These are phyloP conservation scores for Netelia fuscicornis DNA, from an alignment of 2,888 invertebrate genomes.

Conservation along the genomic window DNA sequence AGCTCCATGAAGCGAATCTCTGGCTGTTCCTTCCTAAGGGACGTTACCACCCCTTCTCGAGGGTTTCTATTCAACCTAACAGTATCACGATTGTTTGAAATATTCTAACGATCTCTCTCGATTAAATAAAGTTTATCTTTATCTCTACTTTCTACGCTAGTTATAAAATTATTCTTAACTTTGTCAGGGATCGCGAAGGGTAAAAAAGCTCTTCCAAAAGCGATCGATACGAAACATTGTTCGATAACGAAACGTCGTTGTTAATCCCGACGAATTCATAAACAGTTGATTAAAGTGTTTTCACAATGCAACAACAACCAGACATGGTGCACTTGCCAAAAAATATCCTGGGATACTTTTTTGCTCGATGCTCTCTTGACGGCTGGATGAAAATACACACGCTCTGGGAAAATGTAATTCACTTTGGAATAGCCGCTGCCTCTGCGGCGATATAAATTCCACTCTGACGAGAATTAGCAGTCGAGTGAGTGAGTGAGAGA, in stretches of 20 bases:
- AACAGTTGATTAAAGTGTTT: conserved; percentile 25
- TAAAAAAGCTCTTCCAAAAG: too few relatives aligned
- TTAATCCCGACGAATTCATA: too few relatives aligned
- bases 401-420: conserved; percentile 76
- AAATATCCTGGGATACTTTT: conserved; percentile 27
- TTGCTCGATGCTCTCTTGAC: conserved; percentile 67
- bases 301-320: conserved; percentile 18
- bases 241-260: too few relatives aligned
- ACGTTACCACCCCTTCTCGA: conserved; percentile 14
- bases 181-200: too few relatives aligned
- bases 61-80: background rate
- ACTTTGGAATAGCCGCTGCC: conserved; percentile 71
- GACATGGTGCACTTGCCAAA: conserved; percentile 42
- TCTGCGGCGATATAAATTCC: conserved; percentile 76
- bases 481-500: conserved; percentile 10
- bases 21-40: background rate
- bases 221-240: too few relatives aligned
- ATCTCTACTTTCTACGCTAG: too few relatives aligned
- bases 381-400: conserved; percentile 67
- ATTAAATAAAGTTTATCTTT: too few relatives aligned
- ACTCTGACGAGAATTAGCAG: conserved; percentile 78
- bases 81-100: background rate
- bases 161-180: too few relatives aligned
- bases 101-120: too few relatives aligned
- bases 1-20: background rate